Base-by-base conservation (phyloP, 1,140 invertebrate species). In the Physella acuta region DNA sequence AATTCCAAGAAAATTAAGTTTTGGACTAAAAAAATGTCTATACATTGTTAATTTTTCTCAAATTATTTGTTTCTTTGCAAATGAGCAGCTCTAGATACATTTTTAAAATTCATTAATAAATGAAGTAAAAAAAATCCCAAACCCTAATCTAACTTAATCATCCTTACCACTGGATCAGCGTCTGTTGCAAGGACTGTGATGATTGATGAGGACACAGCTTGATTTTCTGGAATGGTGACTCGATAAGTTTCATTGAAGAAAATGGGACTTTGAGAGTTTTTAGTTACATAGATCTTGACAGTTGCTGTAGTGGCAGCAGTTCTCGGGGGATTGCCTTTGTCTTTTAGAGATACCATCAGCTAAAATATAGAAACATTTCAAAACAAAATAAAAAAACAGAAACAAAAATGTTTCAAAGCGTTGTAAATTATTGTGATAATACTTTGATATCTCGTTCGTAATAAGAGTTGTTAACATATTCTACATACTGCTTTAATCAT, bases 211-310 rank as follows among this genome's bases (percentile, higher is more conserved):
- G 74, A 75, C 0, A 73, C 70, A 51, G 55, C 36, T 5, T 72
- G 66, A 14, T 63, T 75, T 49, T 80, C 80, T 0, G 66, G 72
- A 39, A 82, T 73, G 11, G 67, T 75, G 20, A 56, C 56, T 14
- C 44, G 16, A 56, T 78, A 81, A 20, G 59, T 52, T 3, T 34
- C 44, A n/a, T 58, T 51, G 34, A 91, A 90, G 79, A 96, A 95
- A n/a, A 91, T 90, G 24, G 89, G 85, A 36, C 88, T 85, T 3
- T 88, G 88, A 2, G 87, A 87, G 2, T 94, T 90, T 79, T 94
- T 93, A 59, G 92, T 90, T 16, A 97, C 91, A 75, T 90, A 93
- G 0, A 96, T 88, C 3, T 90, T 91, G 0, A 96, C 71, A n/a
- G 67, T n/a, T 2, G 61, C 68, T 37, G 66, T 63, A 37, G 49